A percentile compares a stretch with the other conserved stretches of the same genome.
Conservation (phyloP, 2,797 vertebrate species). For the Luscinia megarhynchos region DNA sequence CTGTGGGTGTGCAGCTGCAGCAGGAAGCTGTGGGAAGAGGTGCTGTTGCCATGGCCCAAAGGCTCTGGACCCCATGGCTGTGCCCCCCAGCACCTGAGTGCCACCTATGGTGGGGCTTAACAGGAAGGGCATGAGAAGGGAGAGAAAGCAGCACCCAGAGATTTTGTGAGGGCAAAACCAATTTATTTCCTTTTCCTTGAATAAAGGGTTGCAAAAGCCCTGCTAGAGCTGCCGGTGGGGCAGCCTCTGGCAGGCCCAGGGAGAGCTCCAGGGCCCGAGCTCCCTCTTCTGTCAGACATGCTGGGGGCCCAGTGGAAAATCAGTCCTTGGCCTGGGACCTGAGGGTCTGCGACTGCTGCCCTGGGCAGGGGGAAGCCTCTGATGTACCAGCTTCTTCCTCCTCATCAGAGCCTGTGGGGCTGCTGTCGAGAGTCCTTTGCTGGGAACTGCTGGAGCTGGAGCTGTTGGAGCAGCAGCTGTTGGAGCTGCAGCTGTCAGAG, state of each 20-base stretch:
- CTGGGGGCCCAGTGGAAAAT: background rate
- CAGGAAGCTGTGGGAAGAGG: background rate
- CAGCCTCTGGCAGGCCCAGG: background rate
- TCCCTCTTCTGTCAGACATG: background rate
- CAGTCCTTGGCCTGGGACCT: background rate
- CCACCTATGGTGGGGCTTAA: fast-evolving
- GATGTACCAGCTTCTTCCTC: background rate
- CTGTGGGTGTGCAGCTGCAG: background rate
- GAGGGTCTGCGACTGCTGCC: background rate
- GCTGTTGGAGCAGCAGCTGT: too few species aligned
- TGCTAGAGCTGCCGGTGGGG: too few species aligned
- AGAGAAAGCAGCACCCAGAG: background rate
- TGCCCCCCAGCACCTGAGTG: background rate
- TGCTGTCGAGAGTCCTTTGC: background rate
- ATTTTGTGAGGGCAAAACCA: background rate
- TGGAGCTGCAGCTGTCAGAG: too few species aligned
- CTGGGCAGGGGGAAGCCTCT: background rate
- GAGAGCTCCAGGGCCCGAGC: background rate
- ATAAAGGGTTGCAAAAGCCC: too few species aligned
- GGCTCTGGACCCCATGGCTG: background rate
- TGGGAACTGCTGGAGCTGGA: background rate
- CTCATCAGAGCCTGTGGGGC: background rate
- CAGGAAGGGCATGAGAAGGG: background rate
- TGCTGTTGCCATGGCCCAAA: background rate
- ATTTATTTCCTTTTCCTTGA: background rate